Evolutionary conservation across 2,113 vertebrate genomes (phyloP).

Genomic region (Megaleporinus macrocephalus): DNA sequence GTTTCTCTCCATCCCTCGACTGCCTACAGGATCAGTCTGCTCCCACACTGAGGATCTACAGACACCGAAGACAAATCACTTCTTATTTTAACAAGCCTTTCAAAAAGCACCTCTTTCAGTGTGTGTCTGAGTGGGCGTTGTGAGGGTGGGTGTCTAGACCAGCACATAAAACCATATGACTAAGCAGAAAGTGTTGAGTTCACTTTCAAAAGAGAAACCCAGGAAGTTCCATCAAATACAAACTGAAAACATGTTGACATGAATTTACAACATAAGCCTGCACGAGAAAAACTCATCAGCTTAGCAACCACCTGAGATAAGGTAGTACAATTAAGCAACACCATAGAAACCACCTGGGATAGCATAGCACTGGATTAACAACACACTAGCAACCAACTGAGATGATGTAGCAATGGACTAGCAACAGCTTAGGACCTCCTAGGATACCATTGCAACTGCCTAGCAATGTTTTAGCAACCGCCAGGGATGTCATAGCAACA

Average conservation of each 20-base stretch:
- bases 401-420: too few species aligned
- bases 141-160: not conserved
- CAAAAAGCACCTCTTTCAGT: conserved; percentile 13
- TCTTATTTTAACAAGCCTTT: conserved; percentile 39
- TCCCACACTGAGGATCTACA: conserved; percentile 22
- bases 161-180: conserved; percentile 3
- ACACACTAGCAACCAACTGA: too few species aligned
- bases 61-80: conserved; percentile 28
- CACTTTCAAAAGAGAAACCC: not conserved
- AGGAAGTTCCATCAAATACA: not conserved
- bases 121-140: not conserved
- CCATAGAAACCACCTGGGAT: too few species aligned
- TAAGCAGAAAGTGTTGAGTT: not conserved
- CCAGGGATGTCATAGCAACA: too few species aligned
- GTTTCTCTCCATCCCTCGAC: conserved; percentile 28
- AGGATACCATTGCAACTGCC: too few species aligned
- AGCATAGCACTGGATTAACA: too few species aligned
- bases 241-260: not conserved
- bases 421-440: too few species aligned
- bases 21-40: conserved; percentile 37
- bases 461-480: too few species aligned
- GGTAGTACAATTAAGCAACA: too few species aligned
- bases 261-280: too few species aligned
- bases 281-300: too few species aligned
- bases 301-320: too few species aligned